Conservation (phyloP, 2,113 vertebrate genomes). For the Genyomyrus donnyi region DNA sequence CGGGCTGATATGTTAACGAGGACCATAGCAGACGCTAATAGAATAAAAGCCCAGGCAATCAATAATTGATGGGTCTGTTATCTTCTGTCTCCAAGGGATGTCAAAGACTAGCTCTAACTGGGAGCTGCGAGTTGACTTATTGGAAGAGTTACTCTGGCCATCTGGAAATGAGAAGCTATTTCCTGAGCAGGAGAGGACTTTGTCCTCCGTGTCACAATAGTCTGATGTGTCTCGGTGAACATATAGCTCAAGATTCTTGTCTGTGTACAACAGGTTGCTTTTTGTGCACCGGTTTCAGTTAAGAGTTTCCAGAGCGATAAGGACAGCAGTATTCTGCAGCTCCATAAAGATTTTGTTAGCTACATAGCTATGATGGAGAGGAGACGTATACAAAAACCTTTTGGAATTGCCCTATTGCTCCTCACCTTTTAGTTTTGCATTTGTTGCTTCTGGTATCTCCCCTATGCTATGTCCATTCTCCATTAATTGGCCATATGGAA, state of each 20-base stretch:
- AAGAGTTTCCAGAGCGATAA: background rate
- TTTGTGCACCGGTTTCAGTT: background rate
- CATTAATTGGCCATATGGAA: background rate
- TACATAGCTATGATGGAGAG: background rate
- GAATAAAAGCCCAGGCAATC: constrained; percentile 25
- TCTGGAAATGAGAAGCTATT: background rate
- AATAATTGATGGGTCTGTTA: constrained; percentile 30
- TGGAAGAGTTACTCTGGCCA: background rate
- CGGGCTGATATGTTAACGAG: constrained; percentile 10
- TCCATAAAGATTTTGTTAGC: background rate
- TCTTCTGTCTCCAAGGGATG: background rate
- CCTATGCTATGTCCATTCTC: background rate
- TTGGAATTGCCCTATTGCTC: background rate
- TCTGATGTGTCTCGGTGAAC: background rate
- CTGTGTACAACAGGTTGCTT: background rate
- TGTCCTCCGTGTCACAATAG: background rate
- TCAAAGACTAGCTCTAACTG: background rate
- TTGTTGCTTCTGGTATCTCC: background rate
- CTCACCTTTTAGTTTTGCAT: background rate
- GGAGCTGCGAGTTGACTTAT: background rate
- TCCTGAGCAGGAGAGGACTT: background rate
- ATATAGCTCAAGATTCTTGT: background rate
- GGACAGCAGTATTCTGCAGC: background rate
- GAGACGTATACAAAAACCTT: background rate
- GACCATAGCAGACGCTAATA: constrained; percentile 19